Percentiles rank a stretch among this genome's conserved stretches.
These are phyloP conservation scores for Premnoplex brunnescens DNA, from an alignment of 2,797 vertebrate species.

Conservation along the genomic window DNA sequence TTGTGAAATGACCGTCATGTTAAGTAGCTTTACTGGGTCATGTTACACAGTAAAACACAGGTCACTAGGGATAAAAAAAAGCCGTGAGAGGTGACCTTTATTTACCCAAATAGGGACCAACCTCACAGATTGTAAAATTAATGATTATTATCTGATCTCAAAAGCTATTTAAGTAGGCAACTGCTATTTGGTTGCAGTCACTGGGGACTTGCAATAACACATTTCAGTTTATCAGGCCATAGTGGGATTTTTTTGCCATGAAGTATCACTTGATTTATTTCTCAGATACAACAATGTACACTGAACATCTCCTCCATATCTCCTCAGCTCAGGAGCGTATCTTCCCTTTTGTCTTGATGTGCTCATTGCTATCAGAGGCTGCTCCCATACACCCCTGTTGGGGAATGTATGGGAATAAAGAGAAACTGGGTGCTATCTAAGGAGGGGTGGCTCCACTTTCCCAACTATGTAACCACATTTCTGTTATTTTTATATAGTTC, in stretches of 20 bases:
- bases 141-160: not conserved
- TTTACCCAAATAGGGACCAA: not conserved
- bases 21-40: not conserved
- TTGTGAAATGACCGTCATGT: not conserved
- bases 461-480: not conserved
- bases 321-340: not conserved
- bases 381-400: not conserved
- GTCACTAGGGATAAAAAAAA: not conserved
- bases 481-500: not conserved
- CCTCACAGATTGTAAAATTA: not conserved
- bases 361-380: rapidly evolving
- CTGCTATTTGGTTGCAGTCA: not conserved
- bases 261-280: not conserved
- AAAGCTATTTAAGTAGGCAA: not conserved
- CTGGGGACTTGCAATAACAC: not conserved
- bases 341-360: rapidly evolving
- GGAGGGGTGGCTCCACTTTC: not conserved
- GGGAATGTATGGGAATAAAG: not conserved
- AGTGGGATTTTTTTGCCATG: not conserved
- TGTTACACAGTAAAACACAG: not conserved
- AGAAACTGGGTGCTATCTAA: not conserved
- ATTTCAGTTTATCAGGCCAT: not conserved
- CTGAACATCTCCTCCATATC: not conserved
- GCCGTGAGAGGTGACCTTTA: not conserved
- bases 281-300: not conserved